Evolutionary conservation across 2,113 vertebrate species (phyloP), one percentile per base, ranked within the genome.

Genomic region (Lota lota): DNA sequence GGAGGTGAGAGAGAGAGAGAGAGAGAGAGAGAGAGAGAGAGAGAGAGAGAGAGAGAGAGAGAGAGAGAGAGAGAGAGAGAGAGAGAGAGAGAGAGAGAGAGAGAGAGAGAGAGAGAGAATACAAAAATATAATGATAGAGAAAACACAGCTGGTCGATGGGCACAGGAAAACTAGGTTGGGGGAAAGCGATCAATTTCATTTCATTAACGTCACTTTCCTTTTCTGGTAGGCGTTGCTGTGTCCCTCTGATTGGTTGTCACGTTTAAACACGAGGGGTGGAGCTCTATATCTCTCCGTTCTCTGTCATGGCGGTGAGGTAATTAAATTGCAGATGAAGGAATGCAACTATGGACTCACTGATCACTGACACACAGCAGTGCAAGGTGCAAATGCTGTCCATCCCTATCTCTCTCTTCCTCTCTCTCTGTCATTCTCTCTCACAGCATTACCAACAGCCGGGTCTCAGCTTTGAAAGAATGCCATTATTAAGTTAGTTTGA

Each of bases 101-200:
- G 53, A 17, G 53, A 7, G 36, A 76, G 69, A 50, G 22, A 50
- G 64, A 70, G 36, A n/a, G 21, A 68, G 22, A 21, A 40, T 21
- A 19, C 15, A 22, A 58, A 58, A 36, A 66, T 70, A 50, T 24
- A 50, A 22, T 15, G 60, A 2, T 36, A 65, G 21, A 33, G 11
- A 1, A 20, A 15, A 40, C 50, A 47, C 22, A 69, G 22, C 19
- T 51, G n/a, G 1, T 36, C 0, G 17, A 22, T 57, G 65, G 63
- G 58, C 64, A 54, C n/a, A 64, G 28, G 60, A 14, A 67, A 24
- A 0, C 14, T 22, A 3, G 2, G 7, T 50, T 50, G 20, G 66
- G 78, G 78, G 74, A 83, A 80, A 63, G 50, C 58, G 12, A 79
- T 36, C 77, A 64, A 74, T 87, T 80, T 64, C n/a, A 70, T 74